Conservation (phyloP, 2,888 invertebrate genomes). For the Drosophila trichaetosa region DNA sequence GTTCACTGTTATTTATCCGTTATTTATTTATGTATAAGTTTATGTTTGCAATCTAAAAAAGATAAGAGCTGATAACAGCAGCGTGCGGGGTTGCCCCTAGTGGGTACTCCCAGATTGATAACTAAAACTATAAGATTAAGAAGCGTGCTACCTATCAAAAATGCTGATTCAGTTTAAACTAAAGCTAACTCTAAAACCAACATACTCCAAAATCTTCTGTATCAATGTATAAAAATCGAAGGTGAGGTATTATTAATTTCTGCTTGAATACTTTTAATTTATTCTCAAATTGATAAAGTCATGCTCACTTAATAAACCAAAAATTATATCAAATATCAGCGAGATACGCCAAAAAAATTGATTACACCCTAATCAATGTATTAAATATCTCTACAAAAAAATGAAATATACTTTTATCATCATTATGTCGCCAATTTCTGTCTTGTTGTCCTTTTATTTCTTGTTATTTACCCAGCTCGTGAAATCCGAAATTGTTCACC, state of each 20-base stretch:
- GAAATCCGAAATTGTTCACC: constrained; percentile 36
- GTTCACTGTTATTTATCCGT: neutral
- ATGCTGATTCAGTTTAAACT: neutral
- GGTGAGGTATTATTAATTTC: neutral
- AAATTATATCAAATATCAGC: neutral
- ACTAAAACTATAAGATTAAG: neutral
- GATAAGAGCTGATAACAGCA: neutral
- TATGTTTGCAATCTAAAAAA: neutral
- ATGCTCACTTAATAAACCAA: neutral
- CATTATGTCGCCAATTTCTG: constrained; percentile 1
- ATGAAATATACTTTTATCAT: constrained; percentile 7
- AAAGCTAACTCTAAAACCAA: neutral
- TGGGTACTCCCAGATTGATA: neutral
- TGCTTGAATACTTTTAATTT: neutral
- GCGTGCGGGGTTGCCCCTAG: neutral
- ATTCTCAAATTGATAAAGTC: neutral
- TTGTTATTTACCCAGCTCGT: constrained; percentile 14
- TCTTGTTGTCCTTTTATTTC: neutral
- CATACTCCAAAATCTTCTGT: neutral
- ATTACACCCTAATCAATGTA: neutral
- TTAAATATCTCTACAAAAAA: neutral
- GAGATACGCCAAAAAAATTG: neutral
- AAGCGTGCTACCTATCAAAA: neutral
- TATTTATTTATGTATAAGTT: neutral
- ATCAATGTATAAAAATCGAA: neutral